Percentiles rank a stretch among this genome's conserved stretches.
phyloP scores from a whole-genome alignment of 2,888 invertebrate species.

The Idaea aversata region DNA sequence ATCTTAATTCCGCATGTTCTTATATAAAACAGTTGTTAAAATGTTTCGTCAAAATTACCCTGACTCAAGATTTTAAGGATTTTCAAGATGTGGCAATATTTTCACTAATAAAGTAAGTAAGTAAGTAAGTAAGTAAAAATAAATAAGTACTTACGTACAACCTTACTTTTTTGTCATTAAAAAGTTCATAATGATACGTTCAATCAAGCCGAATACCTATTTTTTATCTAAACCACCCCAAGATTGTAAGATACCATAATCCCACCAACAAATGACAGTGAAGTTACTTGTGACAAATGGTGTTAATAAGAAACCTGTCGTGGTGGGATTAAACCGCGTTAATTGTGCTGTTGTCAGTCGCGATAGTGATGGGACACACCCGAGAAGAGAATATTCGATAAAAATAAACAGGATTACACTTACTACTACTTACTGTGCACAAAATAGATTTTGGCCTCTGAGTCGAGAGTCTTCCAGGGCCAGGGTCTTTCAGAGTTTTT shows the following conservation, averaged over 20 bases:
- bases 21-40: too few relatives aligned
- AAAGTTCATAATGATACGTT: background rate
- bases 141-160: too few relatives aligned
- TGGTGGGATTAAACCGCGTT: slow-evolving; percentile 66
- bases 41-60: too few relatives aligned
- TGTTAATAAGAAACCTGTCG: slow-evolving; percentile 79
- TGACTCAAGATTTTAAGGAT: too few relatives aligned
- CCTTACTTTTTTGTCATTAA: background rate
- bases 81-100: too few relatives aligned
- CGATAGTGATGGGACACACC: slow-evolving; percentile 36
- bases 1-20: too few relatives aligned
- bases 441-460: too few relatives aligned
- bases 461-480: too few relatives aligned
- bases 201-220: slow-evolving; percentile 3
- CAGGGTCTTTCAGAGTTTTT: too few relatives aligned
- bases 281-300: slow-evolving; percentile 64
- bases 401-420: background rate
- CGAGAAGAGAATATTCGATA: slow-evolving; percentile 7
- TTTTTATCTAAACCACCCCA: background rate
- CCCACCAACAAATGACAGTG: slow-evolving; percentile 23
- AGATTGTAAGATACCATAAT: slow-evolving; percentile 27
- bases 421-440: too few relatives aligned
- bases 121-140: too few relatives aligned
- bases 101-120: too few relatives aligned
- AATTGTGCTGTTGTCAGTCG: slow-evolving; percentile 63